Conservation (phyloP, 2,113 vertebrate genomes). For the Grantiella picta region DNA sequence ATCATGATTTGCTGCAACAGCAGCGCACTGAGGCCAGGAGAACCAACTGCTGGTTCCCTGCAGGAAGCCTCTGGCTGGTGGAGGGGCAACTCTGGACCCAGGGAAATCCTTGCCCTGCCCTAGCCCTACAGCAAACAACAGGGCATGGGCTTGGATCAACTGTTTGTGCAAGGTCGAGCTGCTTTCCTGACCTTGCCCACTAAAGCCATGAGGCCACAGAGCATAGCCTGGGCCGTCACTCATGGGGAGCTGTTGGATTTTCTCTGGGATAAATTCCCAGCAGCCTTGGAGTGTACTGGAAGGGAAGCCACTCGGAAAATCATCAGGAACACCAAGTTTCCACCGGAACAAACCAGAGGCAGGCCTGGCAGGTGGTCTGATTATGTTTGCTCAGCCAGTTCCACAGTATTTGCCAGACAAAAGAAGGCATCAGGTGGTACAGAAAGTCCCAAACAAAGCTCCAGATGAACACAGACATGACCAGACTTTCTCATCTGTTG, state of each 20-base stretch:
- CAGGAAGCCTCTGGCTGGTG: not conserved
- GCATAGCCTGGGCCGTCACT: not conserved
- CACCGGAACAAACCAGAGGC: not conserved
- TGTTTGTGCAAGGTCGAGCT: not conserved
- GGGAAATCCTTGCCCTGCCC: not conserved
- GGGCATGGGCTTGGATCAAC: not conserved
- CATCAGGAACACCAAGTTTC: not conserved
- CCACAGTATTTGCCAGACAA: slow-evolving; percentile 15
- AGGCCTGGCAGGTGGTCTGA: not conserved
- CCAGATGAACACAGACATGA: not conserved
- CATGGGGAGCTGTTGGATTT: not conserved
- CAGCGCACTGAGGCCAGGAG: not conserved
- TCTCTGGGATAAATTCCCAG: not conserved
- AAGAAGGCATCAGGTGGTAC: slow-evolving; percentile 14
- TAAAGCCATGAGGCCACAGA: not conserved
- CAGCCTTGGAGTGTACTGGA: not conserved
- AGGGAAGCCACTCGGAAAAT: not conserved
- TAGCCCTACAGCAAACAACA: not conserved
- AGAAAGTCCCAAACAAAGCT: slow-evolving; percentile 7
- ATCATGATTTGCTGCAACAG: not conserved
- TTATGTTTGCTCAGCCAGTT: slow-evolving; percentile 22
- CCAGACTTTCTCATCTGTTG: not conserved
- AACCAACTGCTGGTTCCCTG: not conserved
- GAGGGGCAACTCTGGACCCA: not conserved
- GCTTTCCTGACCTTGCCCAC: not conserved